Conservation (phyloP, 2,797 vertebrate species). For the Toxotes lorentzi region DNA sequence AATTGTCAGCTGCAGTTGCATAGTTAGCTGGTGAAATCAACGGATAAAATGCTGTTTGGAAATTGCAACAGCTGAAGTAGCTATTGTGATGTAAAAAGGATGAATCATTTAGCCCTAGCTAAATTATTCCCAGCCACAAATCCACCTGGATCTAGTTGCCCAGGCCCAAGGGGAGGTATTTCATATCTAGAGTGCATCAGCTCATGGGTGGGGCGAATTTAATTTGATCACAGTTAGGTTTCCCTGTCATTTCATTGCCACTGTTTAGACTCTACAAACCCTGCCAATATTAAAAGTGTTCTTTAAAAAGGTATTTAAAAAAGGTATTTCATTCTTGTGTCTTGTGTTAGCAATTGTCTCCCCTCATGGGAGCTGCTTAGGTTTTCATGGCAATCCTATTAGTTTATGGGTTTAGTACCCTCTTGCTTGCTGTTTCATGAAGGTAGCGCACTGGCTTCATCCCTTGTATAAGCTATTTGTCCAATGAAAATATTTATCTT, state of each 20-base stretch:
- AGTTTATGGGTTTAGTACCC: background rate
- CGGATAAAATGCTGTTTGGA: background rate
- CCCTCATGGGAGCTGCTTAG: background rate
- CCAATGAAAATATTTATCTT: background rate
- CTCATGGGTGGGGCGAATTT: slow-evolving; percentile 5
- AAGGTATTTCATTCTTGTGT: slow-evolving; percentile 2
- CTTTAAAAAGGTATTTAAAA: no score
- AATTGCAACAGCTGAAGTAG: background rate
- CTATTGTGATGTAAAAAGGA: background rate
- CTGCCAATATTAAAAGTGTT: no score
- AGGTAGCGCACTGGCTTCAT: background rate
- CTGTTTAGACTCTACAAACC: background rate
- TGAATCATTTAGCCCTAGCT: background rate
- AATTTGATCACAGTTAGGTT: background rate
- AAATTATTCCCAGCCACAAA: background rate
- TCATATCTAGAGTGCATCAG: background rate
- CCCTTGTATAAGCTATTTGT: slow-evolving; percentile 16
- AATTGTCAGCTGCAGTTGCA: background rate
- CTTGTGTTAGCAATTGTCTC: slow-evolving; percentile 1
- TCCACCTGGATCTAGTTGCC: background rate
- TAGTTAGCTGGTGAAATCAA: background rate
- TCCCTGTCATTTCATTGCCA: background rate
- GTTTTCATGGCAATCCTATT: background rate
- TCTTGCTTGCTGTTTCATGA: background rate
- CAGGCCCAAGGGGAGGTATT: background rate